Evolutionary conservation across 2,797 vertebrate species (phyloP).

Genomic region (Sternarchorhynchus goeldii): DNA sequence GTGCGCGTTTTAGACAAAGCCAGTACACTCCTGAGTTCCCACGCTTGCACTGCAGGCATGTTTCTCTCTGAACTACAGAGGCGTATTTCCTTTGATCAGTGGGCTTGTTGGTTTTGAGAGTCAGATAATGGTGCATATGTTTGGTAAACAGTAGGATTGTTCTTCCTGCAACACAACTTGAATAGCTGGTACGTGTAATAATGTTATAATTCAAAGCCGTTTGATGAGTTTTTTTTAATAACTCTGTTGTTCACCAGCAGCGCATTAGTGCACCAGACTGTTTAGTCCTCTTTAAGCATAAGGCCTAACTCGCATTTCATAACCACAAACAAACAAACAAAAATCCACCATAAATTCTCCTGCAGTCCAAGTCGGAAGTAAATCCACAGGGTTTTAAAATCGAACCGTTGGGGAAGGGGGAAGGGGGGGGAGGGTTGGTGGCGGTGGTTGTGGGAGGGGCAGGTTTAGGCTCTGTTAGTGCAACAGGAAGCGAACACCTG

Average conservation of each 20-base stretch:
- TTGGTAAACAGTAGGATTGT: not conserved
- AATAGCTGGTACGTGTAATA: too few relatives aligned
- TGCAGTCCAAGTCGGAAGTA: not conserved
- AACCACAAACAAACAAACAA: not conserved
- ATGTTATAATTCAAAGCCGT: too few relatives aligned
- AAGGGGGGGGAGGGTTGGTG: too few relatives aligned
- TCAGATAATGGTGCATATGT: not conserved
- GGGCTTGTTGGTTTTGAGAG: not conserved
- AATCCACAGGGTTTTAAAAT: constrained; percentile 8
- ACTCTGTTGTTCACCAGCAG: not conserved
- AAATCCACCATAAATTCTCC: not conserved
- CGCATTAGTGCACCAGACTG: not conserved
- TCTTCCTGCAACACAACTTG: too few relatives aligned
- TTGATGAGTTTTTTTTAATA: too few relatives aligned
- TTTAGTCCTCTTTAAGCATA: not conserved
- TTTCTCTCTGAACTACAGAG: not conserved
- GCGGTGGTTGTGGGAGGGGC: too few relatives aligned
- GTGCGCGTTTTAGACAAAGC: not conserved
- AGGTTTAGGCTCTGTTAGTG: too few relatives aligned
- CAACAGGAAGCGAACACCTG: too few relatives aligned
- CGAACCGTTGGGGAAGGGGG: too few relatives aligned
- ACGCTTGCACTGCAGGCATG: not conserved
- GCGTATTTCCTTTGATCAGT: not conserved
- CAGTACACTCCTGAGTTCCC: not conserved
- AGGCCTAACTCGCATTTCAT: not conserved